phyloP scores from a whole-genome alignment of 2,113 vertebrate species.

The Alligator mississippiensis region DNA sequence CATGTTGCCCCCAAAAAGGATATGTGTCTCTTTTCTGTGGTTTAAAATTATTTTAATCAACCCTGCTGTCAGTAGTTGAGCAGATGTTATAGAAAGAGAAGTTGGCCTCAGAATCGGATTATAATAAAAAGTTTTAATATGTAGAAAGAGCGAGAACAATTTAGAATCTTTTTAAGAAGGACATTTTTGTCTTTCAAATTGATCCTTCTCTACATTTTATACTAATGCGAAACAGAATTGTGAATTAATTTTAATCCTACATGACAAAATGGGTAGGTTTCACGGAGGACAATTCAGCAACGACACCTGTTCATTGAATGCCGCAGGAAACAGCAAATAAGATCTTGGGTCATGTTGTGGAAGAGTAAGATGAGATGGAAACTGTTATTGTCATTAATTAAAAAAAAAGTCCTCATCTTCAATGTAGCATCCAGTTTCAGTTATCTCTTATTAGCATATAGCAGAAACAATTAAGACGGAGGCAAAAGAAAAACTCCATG shows the following conservation, averaged over 20 bases:
- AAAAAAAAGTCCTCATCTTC: background rate
- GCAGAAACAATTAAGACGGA: background rate
- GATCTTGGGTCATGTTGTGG: background rate
- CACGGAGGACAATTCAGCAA: background rate
- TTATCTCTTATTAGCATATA: background rate
- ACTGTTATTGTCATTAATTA: background rate
- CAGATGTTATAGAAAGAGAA: background rate
- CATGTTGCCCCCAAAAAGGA: background rate
- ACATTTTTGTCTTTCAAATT: background rate
- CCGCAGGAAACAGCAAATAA: background rate
- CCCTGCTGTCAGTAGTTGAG: background rate
- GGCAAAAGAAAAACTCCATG: background rate
- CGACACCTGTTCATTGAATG: background rate
- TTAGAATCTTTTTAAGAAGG: background rate
- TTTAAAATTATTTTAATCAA: background rate
- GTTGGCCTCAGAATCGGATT: background rate
- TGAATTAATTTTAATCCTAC: background rate
- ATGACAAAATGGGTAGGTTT: background rate
- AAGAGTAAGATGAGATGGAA: background rate
- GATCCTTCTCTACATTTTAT: background rate
- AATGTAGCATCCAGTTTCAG: background rate
- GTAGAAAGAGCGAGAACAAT: background rate
- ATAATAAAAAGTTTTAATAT: background rate
- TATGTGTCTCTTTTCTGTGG: background rate
- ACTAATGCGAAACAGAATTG: background rate